phyloP scores from a whole-genome alignment of 2,888 invertebrate species.

The Stenodera caucasica region DNA sequence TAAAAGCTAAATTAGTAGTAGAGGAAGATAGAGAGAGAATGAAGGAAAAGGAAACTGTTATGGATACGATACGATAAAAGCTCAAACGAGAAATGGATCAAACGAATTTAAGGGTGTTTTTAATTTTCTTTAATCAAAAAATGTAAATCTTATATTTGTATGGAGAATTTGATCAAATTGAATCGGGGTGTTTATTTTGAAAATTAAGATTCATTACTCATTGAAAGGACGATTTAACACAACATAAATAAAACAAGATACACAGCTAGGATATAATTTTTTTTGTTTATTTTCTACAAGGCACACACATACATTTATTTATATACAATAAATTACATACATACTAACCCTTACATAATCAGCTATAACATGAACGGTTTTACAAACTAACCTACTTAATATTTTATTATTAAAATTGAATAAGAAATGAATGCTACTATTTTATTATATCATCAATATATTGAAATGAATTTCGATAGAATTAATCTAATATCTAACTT shows the following conservation, averaged over 20 bases:
- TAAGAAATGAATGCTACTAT: conserved; percentile 36
- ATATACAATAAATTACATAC: conserved; percentile 54
- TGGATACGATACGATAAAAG: no score
- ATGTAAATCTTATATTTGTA: conserved; percentile 34
- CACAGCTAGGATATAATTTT: conserved; percentile 8
- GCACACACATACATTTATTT: conserved; percentile 66
- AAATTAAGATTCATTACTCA: conserved; percentile 29
- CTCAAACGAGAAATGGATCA: conserved; percentile 15
- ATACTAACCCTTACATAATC: conserved; percentile 41
- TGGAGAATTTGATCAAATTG: conserved; percentile 33
- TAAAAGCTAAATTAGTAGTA: background rate
- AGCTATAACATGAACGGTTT: conserved; percentile 33
- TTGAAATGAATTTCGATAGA: no score
- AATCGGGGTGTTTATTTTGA: conserved; percentile 27
- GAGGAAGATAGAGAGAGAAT: background rate
- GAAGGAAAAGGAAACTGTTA: no score
- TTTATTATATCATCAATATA: conserved; percentile 12
- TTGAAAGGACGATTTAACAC: conserved; percentile 22
- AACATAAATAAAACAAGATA: conserved; percentile 4
- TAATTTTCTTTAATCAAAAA: conserved; percentile 39
- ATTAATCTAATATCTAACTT: no score
- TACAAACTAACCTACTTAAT: conserved; percentile 33
- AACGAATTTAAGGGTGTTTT: conserved; percentile 15
- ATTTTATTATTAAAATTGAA: conserved; percentile 32
- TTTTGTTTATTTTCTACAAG: conserved; percentile 67